Base-by-base conservation (phyloP, 2,113 vertebrate genomes). In the Lampris incognitus region DNA sequence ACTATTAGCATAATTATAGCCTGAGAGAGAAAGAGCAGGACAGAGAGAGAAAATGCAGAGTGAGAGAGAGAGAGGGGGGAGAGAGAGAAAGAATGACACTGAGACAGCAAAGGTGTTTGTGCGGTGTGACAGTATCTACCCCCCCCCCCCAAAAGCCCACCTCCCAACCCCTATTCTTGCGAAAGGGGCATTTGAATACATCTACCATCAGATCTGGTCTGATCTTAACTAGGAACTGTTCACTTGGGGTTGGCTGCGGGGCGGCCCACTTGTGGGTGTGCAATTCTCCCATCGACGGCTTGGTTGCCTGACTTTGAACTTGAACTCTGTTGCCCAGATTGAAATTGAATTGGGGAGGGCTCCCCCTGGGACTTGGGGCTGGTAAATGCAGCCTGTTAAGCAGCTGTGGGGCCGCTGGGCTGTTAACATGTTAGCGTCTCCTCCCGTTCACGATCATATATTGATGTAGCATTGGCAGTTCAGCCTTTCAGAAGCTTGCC, bases 1-100 rank as follows among this genome's bases (percentile, higher is more conserved):
- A 96, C 95, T 96, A 97, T 98, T 98, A 97, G 93, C 97, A 97
- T 97, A 97, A 98, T 98, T 97, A 98, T 95, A 96, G 96, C 94
- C 92, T 94, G 97, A 70, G 91, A 93, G 90, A 87, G 89, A 66
- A 73, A 40, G 36, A 64, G 74, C 44, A 13, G 54, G 51, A 61
- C 66, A 75, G 56, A 69, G 61, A 70, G 52, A 64, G 79, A 84
- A 66, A 80, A 54, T 83, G 68, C 51, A 78, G 84, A 82, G 58
- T 69, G 46, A 60, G 71, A 77, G 71, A 61, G 86, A 67, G 85
- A 66, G 81, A 50, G 79, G 65, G 79, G 82, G 88, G 78, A 84
- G 88, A 92, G 85, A 41, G 41, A 46, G 40, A 71, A 9, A 59
- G 7, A 60, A 10, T 2, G n/a, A 36, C 44, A 42, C 3, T 4